These are phyloP conservation scores for Ursus arctos DNA, from an alignment of 2,113 vertebrate species.

Conservation along the genomic window DNA sequence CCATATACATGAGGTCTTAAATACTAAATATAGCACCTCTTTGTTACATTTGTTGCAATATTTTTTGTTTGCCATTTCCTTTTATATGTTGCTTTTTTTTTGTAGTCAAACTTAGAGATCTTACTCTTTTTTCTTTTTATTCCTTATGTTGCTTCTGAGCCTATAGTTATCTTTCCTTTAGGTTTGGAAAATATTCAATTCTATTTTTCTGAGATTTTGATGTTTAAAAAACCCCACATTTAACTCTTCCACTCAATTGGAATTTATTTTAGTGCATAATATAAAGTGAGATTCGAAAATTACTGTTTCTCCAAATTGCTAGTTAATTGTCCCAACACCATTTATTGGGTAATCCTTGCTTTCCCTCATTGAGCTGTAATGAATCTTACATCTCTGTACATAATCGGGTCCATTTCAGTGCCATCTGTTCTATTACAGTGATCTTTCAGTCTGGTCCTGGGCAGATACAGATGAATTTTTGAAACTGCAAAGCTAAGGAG, in stretches of 20 bases:
- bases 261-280: constrained; percentile 71
- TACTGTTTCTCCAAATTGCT: constrained; percentile 73
- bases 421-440: constrained; percentile 72
- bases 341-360: constrained; percentile 66
- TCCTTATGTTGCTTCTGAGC: neutral
- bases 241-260: constrained; percentile 64
- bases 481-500: neutral
- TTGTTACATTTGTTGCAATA: constrained; percentile 12
- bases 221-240: constrained; percentile 60
- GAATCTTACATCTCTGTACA: constrained; percentile 76
- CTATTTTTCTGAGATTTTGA: constrained; percentile 55
- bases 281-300: constrained; percentile 73
- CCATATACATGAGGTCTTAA: constrained; percentile 31
- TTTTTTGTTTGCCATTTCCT: constrained; percentile 45
- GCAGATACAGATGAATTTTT: constrained; percentile 43
- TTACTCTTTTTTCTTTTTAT: neutral
- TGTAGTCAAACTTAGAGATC: neutral
- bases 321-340: constrained; percentile 70
- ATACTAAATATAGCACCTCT: neutral
- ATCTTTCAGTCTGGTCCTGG: constrained; percentile 38
- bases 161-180: constrained; percentile 21
- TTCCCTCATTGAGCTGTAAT: constrained; percentile 73
- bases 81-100: constrained; percentile 55
- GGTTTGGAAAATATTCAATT: constrained; percentile 51
- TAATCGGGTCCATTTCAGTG: constrained; percentile 64